Conservation (phyloP, 2,113 vertebrate species). For the Vanacampus margaritifer region DNA sequence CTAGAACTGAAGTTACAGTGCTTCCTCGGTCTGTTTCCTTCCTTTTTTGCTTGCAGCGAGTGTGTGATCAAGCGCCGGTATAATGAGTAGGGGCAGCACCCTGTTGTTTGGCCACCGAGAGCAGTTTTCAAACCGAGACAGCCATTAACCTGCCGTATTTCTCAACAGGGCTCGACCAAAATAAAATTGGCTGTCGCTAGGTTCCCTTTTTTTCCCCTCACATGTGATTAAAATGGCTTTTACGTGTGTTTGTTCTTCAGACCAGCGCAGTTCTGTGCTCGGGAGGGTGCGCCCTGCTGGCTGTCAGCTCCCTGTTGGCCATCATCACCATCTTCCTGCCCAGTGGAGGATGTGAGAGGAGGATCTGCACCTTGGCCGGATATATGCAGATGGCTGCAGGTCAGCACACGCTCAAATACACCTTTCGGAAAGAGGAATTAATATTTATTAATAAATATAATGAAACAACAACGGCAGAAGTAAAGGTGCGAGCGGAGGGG, state of each 20-base stretch:
- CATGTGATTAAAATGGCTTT: not conserved
- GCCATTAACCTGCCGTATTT: constrained; percentile 47
- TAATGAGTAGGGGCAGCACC: constrained; percentile 41
- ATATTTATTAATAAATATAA: constrained; percentile 8
- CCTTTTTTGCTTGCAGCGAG: constrained; percentile 3
- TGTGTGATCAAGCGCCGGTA: constrained; percentile 35
- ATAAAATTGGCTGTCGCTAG: not conserved
- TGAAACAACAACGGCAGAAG: constrained; percentile 23
- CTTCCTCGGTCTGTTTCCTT: constrained; percentile 7
- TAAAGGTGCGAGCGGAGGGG: constrained; percentile 44
- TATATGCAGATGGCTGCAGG: constrained; percentile 94
- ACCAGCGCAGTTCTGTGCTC: constrained; percentile 88
- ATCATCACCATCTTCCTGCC: constrained; percentile 88
- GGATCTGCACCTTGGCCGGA: constrained; percentile 86
- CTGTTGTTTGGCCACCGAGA: constrained; percentile 28
- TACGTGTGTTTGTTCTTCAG: constrained; percentile 67
- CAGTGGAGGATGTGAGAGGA: constrained; percentile 82
- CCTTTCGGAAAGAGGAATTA: not conserved
- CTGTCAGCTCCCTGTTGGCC: constrained; percentile 86
- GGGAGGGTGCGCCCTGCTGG: constrained; percentile 84
- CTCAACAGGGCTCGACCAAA: constrained; percentile 8
- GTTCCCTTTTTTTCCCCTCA: not conserved
- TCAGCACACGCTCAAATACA: constrained; percentile 51
- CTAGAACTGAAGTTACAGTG: not conserved
- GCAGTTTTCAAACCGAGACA: constrained; percentile 44